A percentile compares a stretch with the other conserved stretches of the same genome.
Conservation (phyloP, 2,888 invertebrate species). For the Mythimna loreyi region DNA sequence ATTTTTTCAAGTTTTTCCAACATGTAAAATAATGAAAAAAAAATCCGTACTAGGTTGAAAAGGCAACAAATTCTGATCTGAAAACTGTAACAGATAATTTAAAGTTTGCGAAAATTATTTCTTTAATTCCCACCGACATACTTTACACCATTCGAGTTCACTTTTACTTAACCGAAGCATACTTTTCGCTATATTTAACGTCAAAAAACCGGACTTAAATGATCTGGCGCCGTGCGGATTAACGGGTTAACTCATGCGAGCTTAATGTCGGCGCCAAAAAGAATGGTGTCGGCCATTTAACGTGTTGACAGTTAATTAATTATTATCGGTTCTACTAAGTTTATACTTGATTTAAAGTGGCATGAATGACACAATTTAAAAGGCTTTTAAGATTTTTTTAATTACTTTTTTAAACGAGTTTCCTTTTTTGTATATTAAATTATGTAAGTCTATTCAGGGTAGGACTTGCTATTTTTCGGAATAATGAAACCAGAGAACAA, state of each 20-base stretch:
- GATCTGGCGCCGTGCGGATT: constrained; percentile 57
- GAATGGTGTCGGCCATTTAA: constrained; percentile 49
- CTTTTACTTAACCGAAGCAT: constrained; percentile 51
- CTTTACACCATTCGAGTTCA: constrained; percentile 25
- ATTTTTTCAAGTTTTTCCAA: too few species aligned
- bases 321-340: constrained; percentile 18
- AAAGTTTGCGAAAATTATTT: constrained; percentile 3
- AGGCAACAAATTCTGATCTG: background rate
- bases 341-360: constrained; percentile 23
- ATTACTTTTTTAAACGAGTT: background rate
- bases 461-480: too few species aligned
- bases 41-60: too few species aligned
- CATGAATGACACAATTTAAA: constrained; percentile 1
- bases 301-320: constrained; percentile 51
- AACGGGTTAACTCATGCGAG: constrained; percentile 46
- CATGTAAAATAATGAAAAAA: too few species aligned
- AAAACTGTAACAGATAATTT: constrained; percentile 13
- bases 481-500: too few species aligned
- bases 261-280: constrained; percentile 56
- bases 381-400: background rate
- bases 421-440: too few species aligned
- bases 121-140: constrained; percentile 32
- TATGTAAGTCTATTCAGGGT: too few species aligned
- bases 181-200: constrained; percentile 34
- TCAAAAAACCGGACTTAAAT: constrained; percentile 48